Evolutionary conservation across 1,140 invertebrate species (phyloP).

Genomic region (roundworm (Caenorhabditis elegans)): WBcel235 BX284604.4:9133001-9133500

Average conservation of each 20-base stretch:
- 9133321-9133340: not conserved
- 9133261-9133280: conserved; percentile 33
- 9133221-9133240: conserved; percentile 29
- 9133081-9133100: conserved; percentile 41
- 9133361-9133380: not conserved
- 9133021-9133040: conserved; percentile 15
- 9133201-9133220: conserved; percentile 27
- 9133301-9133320: conserved; percentile 31
- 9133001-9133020: conserved; percentile 31
- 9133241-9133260: conserved; percentile 34
- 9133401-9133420: not conserved
- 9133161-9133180: conserved; percentile 12
- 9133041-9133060: conserved; percentile 25
- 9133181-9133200: conserved; percentile 15
- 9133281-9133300: too few relatives aligned
- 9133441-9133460: not conserved
- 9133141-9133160: too few relatives aligned
- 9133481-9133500: too few relatives aligned
- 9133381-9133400: conserved; percentile 17
- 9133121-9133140: too few relatives aligned
- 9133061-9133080: conserved; percentile 35
- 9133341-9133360: conserved; percentile 4
- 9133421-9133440: not conserved
- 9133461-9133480: not conserved
- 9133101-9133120: conserved; percentile 44